Evolutionary conservation across 64 coral and sea anemone genomes (phyloP).

Genomic region (Cladopsammia gracilis): DNA sequence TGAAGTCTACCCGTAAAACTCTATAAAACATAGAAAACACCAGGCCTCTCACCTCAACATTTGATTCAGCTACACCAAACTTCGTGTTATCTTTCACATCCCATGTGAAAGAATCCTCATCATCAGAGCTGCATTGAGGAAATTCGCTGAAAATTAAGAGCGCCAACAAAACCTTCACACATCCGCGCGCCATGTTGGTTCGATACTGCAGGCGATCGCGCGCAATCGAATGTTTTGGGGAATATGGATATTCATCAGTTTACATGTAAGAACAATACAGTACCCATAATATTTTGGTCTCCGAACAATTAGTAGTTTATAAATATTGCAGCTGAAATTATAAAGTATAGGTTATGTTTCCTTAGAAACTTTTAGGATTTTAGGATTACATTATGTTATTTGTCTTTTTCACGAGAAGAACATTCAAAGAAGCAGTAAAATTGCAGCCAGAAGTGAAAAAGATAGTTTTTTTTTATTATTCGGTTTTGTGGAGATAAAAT

Average conservation of each 20-base stretch:
- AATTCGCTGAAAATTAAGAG: constrained; percentile 47
- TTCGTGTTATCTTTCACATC: constrained; percentile 16
- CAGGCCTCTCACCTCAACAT: constrained; percentile 49
- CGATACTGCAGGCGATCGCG: not conserved
- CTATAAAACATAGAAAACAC: not conserved
- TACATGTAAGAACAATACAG: not conserved
- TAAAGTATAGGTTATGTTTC: not conserved
- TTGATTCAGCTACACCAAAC: constrained; percentile 72
- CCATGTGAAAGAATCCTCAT: constrained; percentile 54
- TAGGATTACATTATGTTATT: no score
- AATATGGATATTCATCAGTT: constrained; percentile 13
- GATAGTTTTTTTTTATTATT: no score
- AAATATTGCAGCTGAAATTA: no score
- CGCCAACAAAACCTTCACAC: not conserved
- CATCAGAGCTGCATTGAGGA: constrained; percentile 40
- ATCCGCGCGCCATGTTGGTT: constrained; percentile 43
- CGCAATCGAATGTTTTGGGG: not conserved
- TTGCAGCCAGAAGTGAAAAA: no score
- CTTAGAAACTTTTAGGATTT: not conserved
- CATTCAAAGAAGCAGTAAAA: no score
- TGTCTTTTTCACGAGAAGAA: no score
- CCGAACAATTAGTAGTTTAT: no score
- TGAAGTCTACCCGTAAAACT: not conserved
- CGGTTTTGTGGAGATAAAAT: no score
- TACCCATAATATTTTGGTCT: not conserved